Percentiles rank a stretch among this genome's conserved stretches.
Evolutionary conservation across 2,888 invertebrate species (phyloP).

Genomic region (Ochropleura plecta): DNA sequence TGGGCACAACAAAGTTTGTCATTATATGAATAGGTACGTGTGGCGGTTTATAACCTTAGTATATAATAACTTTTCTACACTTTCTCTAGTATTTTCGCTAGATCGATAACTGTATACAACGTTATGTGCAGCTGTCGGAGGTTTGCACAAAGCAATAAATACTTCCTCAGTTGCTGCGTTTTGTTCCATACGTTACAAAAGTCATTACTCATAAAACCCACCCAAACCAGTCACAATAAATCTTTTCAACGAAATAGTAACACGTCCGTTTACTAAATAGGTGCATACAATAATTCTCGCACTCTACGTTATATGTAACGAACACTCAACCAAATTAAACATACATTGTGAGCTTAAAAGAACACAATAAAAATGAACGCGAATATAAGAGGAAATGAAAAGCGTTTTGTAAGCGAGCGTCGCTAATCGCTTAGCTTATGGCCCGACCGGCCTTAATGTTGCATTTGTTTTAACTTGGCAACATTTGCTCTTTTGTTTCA

Average conservation of each 20-base stretch:
- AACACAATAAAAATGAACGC: constrained; percentile 61
- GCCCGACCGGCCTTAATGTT: constrained; percentile 48
- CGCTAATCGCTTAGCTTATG: constrained; percentile 63
- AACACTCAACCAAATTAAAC: constrained; percentile 59
- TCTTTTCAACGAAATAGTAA: constrained; percentile 22
- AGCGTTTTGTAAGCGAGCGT: constrained; percentile 54
- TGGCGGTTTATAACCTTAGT: not conserved
- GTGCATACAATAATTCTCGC: constrained; percentile 31
- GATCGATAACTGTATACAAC: not conserved
- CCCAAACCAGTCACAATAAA: not conserved
- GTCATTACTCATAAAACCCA: constrained; percentile 10
- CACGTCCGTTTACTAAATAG: constrained; percentile 11
- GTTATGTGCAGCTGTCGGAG: no score
- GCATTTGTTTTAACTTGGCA: constrained; percentile 51
- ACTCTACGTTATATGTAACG: constrained; percentile 36
- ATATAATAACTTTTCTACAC: not conserved
- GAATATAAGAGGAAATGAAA: constrained; percentile 65
- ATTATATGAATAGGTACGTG: not conserved
- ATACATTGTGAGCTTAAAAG: constrained; percentile 57
- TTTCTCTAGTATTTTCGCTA: not conserved
- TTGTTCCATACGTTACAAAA: not conserved
- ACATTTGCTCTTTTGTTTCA: constrained; percentile 49
- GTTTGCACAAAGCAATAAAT: not conserved
- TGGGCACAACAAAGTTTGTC: not conserved
- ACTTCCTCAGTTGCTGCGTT: not conserved